A percentile compares a stretch with the other conserved stretches of the same genome.
These are phyloP conservation scores for Anthopleura sola DNA, from an alignment of 64 coral and sea anemone genomes.

Conservation along the genomic window DNA sequence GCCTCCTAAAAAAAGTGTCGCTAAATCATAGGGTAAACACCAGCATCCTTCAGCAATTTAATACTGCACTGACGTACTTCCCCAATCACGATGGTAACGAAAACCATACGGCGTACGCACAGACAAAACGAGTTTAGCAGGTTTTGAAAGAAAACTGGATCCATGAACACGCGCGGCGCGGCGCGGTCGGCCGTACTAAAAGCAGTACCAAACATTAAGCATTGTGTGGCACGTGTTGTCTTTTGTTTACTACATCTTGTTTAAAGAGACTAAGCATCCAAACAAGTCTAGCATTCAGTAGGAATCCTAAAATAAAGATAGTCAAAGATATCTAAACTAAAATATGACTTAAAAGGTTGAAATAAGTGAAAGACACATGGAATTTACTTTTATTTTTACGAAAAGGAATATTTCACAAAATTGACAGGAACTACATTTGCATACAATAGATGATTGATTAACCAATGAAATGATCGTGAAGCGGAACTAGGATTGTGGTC, in stretches of 20 bases:
- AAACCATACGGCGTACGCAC: neutral
- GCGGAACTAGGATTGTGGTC: conserved; percentile 4
- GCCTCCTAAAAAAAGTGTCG: neutral
- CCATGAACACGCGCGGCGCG: neutral
- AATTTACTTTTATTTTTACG: too few species aligned
- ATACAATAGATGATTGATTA: conserved; percentile 4
- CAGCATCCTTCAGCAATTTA: neutral
- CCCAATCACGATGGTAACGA: neutral
- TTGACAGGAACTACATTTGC: too few species aligned
- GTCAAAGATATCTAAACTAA: neutral
- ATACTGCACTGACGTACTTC: neutral
- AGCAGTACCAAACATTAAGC: too few species aligned
- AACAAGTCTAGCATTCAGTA: neutral
- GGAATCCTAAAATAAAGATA: neutral
- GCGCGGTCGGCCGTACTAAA: neutral
- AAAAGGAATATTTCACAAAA: too few species aligned
- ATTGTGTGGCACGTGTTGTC: neutral
- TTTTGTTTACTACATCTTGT: neutral
- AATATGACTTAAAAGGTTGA: neutral
- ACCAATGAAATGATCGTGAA: neutral
- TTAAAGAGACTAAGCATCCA: too few species aligned
- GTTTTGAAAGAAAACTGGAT: too few species aligned
- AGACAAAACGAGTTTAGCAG: too few species aligned
- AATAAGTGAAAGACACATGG: neutral
- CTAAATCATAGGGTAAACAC: neutral